Conservation (phyloP, 2,888 invertebrate species). For the Hydriomena furcata region DNA sequence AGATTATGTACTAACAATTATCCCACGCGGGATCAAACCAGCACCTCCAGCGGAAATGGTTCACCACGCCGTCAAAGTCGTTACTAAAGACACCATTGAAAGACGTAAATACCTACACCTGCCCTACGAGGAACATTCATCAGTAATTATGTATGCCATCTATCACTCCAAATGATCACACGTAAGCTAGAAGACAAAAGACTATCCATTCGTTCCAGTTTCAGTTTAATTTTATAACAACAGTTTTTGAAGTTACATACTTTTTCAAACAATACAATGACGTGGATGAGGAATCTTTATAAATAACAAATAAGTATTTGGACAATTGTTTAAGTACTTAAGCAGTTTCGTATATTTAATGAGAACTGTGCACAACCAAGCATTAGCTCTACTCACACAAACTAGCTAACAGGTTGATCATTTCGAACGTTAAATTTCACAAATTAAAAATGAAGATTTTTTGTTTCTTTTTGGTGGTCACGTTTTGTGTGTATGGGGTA, state of each 20-base stretch:
- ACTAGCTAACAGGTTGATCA: too few relatives aligned
- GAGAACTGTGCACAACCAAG: not conserved
- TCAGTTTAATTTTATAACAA: not conserved
- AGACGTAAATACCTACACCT: too few relatives aligned
- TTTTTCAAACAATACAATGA: not conserved
- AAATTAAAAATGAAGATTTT: constrained; percentile 32
- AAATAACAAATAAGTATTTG: constrained; percentile 8
- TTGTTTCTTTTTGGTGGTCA: constrained; percentile 22
- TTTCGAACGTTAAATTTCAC: not conserved
- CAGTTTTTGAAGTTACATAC: too few relatives aligned
- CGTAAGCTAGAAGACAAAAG: constrained; percentile 4
- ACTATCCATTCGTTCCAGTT: not conserved
- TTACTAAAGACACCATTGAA: too few relatives aligned
- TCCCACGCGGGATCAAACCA: too few relatives aligned
- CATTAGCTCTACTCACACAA: not conserved
- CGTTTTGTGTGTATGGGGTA: constrained; percentile 30
- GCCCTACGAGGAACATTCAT: too few relatives aligned
- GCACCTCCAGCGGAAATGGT: too few relatives aligned
- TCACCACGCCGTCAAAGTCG: too few relatives aligned
- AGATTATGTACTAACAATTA: too few relatives aligned
- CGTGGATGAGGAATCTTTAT: not conserved
- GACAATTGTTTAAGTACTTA: constrained; percentile 14
- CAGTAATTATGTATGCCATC: constrained; percentile 1
- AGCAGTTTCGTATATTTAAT: constrained; percentile 12
- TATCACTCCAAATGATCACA: not conserved